Evolutionary conservation across 2,113 vertebrate genomes (phyloP), one percentile per base, ranked within the genome.

Genomic region (Indicator indicator): DNA sequence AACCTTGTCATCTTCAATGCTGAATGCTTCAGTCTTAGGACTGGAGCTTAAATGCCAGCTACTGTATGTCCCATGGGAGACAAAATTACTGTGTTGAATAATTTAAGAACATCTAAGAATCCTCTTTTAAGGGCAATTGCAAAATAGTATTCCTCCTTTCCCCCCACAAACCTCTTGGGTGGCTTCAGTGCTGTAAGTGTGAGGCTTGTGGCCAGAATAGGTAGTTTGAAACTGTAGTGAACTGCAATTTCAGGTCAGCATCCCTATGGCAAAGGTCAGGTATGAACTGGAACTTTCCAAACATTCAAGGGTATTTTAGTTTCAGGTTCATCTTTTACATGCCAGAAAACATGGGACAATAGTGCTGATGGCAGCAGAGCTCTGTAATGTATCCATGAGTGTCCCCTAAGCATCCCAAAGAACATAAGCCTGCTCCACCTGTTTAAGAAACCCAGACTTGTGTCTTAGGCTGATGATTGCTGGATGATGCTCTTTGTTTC

Each of bases 301-400:
- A 95, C 30, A 16, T 44, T 71, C 20, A 40, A 33, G 44, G 33
- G 18, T 3, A 0, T 70, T 89, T 77, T 67, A 46, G 16, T 76
- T 87, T 63, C 27, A 6, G 18, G 23, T 63, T 80, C 63, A 9
- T 59, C 3, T 71, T 75, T 71, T 54, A 18, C 16, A 13, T 54
- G 40, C 15, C 21, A 78, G 54, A 75, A 67, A 65, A 73, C 24
- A 36, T 2, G 2, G 1, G 28, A 23, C 28, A 67, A 5, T 9
- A 65, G 38, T 16, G 46, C 21, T 26, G 3, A 26, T 28, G 1
- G 13, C 24, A 50, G 7, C n/a, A 81, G 38, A 27, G 30, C 26
- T 68, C 72, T 1, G 0, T 38, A 46, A 8, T 28, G 24, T 5
- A 67, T n/a, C 68, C 4, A 0, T 72, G 62, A 63, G 7, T 84